Base-by-base conservation (phyloP, 2,888 invertebrate species). In the Lamellibrachia columna region DNA sequence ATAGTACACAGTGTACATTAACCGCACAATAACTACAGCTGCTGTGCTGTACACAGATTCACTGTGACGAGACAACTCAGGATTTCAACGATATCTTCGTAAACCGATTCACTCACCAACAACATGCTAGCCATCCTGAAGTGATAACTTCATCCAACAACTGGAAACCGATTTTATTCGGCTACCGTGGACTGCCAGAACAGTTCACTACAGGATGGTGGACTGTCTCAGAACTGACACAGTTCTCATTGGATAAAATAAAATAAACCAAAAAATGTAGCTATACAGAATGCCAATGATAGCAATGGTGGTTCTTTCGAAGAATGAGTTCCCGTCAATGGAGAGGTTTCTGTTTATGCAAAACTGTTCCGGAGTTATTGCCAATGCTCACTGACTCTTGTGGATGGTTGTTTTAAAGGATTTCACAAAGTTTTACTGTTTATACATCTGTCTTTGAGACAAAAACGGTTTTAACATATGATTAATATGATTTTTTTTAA, bases 81-180 rank as follows among this genome's bases (percentile, higher is more conserved):
- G 75, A 75, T 75, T 75, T 75, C 75, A 75, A 75, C 75, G 6
- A 6, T 75, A 75, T 75, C 75, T 75, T 75, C 75, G 15, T 22
- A 75, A 75, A 75, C 22, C 22, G 75, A 75, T 75, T 75, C 75
- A 75, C 75, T 75, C 75, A 75, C 75, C 75, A 75, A 75, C 75
- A 75, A 75, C 22, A 75, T 22, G 75, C 75, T n/a, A 75, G 75
- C 6, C 1, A 75, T 15, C 75, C 75, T 75, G n/a, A 22, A 75
- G 75, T 75, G 75, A 75, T 75, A 75, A 11, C 15, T 15, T 15
- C 6, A 75, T 75, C 75, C 75, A 75, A 75, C 75, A 75, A 75
- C 75, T 22, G 22, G n/a, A n/a, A 75, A 75, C 40, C 15, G 75
- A 9, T 55, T 55, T 75, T 75, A 6, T 75, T 75, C 75, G 75